phyloP scores from a whole-genome alignment of 1,140 invertebrate species.

The Andrena cerasifolii region DNA sequence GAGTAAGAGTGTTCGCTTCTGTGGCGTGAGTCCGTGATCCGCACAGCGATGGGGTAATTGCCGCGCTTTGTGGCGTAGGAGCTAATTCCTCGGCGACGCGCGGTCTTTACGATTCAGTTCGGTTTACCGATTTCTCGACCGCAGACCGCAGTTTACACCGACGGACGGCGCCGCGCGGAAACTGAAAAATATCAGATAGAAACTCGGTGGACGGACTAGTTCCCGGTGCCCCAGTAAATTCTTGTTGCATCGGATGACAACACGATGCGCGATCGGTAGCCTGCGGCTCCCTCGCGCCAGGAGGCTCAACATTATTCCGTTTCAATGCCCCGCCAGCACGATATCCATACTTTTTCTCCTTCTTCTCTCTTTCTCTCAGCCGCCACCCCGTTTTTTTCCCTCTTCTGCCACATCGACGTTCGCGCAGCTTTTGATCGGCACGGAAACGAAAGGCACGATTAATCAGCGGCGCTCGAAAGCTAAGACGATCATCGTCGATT shows the following conservation, averaged over 20 bases:
- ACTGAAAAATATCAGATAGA: conserved; percentile 44
- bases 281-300: conserved; percentile 4
- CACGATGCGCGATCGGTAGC: conserved; percentile 53
- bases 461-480: conserved; percentile 42
- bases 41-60: conserved; percentile 31
- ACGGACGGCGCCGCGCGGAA: not conserved
- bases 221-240: conserved; percentile 51
- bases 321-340: conserved; percentile 17
- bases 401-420: not conserved
- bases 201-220: conserved; percentile 49
- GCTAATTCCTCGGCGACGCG: conserved; percentile 15
- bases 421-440: not conserved
- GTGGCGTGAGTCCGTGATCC: not conserved
- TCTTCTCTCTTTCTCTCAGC: conserved; percentile 13
- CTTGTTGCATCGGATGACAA: conserved; percentile 58
- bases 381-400: conserved; percentile 24
- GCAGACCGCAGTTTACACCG: conserved; percentile 8
- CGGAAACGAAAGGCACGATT: conserved; percentile 41
- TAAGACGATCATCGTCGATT: not conserved
- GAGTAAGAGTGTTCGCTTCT: not conserved
- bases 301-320: conserved; percentile 31
- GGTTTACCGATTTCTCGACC: conserved; percentile 39
- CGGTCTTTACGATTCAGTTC: conserved; percentile 35
- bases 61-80: conserved; percentile 15
- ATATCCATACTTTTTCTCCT: not conserved